A percentile compares a stretch with the other conserved stretches of the same genome.
Conservation (phyloP, 2,113 vertebrate species). For the Sceloporus undulatus region DNA sequence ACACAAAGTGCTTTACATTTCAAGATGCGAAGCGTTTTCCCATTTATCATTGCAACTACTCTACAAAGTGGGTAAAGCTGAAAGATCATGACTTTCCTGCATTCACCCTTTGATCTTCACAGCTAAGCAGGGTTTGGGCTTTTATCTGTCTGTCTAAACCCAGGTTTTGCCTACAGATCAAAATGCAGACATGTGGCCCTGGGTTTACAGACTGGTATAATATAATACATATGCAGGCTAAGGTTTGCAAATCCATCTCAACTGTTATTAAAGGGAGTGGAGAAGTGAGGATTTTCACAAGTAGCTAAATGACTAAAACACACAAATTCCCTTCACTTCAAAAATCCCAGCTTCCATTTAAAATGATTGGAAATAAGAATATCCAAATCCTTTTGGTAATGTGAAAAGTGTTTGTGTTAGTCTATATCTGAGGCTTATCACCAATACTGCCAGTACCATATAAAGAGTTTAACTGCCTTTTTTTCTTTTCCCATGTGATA, state of each 20-base stretch:
- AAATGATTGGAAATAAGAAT: slow-evolving; percentile 22
- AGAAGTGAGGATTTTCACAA: slow-evolving; percentile 27
- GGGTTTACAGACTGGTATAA: background rate
- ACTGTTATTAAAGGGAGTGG: slow-evolving; percentile 23
- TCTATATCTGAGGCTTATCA: background rate
- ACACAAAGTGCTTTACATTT: background rate
- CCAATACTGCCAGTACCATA: background rate
- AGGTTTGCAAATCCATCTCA: slow-evolving; percentile 25
- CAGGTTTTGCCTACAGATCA: background rate
- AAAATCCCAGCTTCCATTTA: slow-evolving; percentile 30
- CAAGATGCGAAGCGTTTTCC: background rate
- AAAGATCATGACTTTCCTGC: background rate
- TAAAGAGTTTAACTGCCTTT: background rate
- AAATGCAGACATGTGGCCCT: background rate
- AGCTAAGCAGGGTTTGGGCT: background rate
- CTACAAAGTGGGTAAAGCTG: background rate
- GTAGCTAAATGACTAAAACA: slow-evolving; percentile 11
- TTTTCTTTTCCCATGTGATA: background rate
- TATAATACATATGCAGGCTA: background rate
- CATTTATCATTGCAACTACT: background rate
- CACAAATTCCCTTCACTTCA: slow-evolving; percentile 22
- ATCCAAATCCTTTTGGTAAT: slow-evolving; percentile 20
- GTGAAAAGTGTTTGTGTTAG: slow-evolving; percentile 10
- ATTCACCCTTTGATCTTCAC: slow-evolving; percentile 5
- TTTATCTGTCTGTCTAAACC: background rate